phyloP scores from a whole-genome alignment of 2,888 invertebrate species.

The Conus canariensis region DNA sequence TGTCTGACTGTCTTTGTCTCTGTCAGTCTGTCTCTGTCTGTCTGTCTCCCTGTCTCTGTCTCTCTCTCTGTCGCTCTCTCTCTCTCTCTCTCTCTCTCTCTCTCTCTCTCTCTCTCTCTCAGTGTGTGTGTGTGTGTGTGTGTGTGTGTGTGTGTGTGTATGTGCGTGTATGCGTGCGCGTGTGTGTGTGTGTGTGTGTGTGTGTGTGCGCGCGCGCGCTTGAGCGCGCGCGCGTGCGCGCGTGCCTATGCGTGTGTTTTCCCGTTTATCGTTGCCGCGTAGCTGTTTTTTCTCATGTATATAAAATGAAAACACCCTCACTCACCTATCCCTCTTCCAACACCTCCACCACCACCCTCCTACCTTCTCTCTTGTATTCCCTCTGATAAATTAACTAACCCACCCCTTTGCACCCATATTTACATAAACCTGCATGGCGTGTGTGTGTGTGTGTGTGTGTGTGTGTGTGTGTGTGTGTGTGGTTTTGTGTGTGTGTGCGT shows the following conservation, averaged over 20 bases:
- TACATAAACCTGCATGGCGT: not conserved
- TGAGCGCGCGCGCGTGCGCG: no score
- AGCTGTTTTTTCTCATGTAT: no score
- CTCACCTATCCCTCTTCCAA: no score
- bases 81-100: not conserved
- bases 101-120: not conserved
- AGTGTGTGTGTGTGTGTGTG: not conserved
- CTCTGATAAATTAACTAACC: not conserved
- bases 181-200: no score
- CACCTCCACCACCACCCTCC: no score
- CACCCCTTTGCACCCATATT: not conserved
- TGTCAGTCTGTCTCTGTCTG: not conserved
- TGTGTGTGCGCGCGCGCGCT: no score
- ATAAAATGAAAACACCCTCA: no score
- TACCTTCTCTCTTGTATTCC: no score
- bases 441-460: not conserved
- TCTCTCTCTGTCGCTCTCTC: not conserved
- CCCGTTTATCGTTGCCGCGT: no score
- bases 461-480: not conserved
- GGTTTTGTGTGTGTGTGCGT: not conserved
- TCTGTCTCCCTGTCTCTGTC: not conserved
- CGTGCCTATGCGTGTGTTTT: no score
- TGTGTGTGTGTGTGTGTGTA: no score
- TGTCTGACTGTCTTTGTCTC: not conserved
- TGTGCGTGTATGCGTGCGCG: no score